A percentile compares a stretch with the other conserved stretches of the same genome.
Evolutionary conservation across 2,113 vertebrate species (phyloP).

Genomic region (Leptobrachium leishanense): DNA sequence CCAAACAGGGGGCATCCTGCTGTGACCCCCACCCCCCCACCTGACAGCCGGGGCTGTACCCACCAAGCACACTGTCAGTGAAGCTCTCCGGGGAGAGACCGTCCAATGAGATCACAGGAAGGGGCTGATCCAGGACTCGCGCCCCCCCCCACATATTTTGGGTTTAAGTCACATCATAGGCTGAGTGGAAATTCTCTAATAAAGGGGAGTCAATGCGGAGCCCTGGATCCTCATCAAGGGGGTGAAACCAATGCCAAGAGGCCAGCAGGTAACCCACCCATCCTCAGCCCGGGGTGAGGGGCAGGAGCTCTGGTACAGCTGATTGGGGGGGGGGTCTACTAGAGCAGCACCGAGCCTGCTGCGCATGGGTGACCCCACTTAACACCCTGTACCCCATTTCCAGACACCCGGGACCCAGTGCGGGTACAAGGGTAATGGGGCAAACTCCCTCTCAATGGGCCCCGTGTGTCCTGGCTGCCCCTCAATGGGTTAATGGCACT

Average conservation of each 20-base stretch:
- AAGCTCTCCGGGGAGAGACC: background rate
- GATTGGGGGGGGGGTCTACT: too few relatives aligned
- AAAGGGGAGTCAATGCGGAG: conserved; percentile 11
- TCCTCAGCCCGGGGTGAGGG: too few relatives aligned
- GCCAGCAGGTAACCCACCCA: background rate
- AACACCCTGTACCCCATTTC: too few relatives aligned
- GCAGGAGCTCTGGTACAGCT: too few relatives aligned
- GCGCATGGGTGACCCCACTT: too few relatives aligned
- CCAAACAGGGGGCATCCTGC: background rate
- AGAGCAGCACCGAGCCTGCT: too few relatives aligned
- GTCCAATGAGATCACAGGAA: conserved; percentile 19
- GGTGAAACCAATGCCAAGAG: background rate
- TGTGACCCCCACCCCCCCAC: background rate
- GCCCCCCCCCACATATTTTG: conserved; percentile 7
- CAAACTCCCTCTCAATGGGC: too few relatives aligned
- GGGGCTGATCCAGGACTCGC: background rate
- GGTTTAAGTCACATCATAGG: conserved; percentile 20
- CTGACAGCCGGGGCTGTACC: background rate
- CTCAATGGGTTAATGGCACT: too few relatives aligned
- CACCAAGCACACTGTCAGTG: too few relatives aligned
- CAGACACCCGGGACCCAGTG: too few relatives aligned
- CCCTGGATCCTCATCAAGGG: background rate
- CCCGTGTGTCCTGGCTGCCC: too few relatives aligned
- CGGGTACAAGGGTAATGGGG: too few relatives aligned
- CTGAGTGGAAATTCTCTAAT: background rate